These are phyloP conservation scores for Neoseiulus cucumeris DNA, from an alignment of 1,140 invertebrate genomes.

Conservation along the genomic window DNA sequence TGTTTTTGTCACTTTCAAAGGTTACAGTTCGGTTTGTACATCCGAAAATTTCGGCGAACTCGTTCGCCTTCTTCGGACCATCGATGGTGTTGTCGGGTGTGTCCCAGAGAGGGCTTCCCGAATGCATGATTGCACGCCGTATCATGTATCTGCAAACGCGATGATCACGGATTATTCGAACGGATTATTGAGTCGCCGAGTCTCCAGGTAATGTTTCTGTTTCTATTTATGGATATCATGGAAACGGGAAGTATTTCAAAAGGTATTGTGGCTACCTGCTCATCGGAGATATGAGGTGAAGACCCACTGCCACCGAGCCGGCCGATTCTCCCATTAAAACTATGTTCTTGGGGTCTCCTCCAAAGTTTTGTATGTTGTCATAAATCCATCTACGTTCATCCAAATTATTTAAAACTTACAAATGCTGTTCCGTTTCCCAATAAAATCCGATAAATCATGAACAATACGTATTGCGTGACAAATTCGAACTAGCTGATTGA, in stretches of 20 bases:
- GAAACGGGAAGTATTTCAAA: not conserved
- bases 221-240: not conserved
- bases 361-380: conserved; percentile 27
- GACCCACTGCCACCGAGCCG: conserved; percentile 25
- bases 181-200: too few species aligned
- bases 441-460: too few species aligned
- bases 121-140: not conserved
- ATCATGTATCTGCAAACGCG: conserved; percentile 3
- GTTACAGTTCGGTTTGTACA: not conserved
- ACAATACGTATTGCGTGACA: too few species aligned
- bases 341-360: conserved; percentile 26
- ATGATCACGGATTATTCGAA: too few species aligned
- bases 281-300: conserved; percentile 15
- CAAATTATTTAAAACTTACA: too few species aligned
- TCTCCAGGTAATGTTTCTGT: not conserved
- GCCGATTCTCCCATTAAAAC: conserved; percentile 27
- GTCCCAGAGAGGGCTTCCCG: not conserved
- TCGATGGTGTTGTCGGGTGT: conserved; percentile 7
- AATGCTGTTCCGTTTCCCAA: too few species aligned
- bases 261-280: not conserved
- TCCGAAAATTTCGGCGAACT: conserved; percentile 2
- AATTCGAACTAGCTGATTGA: too few species aligned
- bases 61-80: conserved; percentile 2
- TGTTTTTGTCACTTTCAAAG: not conserved
- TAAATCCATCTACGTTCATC: conserved; percentile 23